Conservation (phyloP, 2,113 vertebrate species). For the Crotalus horridus region DNA sequence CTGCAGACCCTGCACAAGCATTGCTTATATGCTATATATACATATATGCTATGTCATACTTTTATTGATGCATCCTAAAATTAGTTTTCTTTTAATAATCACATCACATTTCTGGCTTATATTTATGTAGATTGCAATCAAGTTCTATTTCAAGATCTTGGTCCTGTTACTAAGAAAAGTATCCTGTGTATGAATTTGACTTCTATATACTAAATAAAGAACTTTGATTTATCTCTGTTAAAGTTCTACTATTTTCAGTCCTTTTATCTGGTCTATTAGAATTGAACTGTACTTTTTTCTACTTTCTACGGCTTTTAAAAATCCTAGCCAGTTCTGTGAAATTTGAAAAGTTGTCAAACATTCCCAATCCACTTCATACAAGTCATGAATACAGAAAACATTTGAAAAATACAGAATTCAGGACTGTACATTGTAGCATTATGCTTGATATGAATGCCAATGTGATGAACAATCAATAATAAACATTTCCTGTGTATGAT, state of each 20-base stretch:
- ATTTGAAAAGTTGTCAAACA: background rate
- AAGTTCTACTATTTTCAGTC: background rate
- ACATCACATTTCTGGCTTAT: background rate
- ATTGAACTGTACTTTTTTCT: background rate
- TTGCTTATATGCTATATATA: no score
- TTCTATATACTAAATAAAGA: background rate
- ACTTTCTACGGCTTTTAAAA: background rate
- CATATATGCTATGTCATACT: background rate
- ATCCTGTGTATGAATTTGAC: background rate
- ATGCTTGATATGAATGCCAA: background rate
- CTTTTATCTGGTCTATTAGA: background rate
- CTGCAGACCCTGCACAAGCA: no score
- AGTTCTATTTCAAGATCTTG: background rate
- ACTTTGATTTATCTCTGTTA: background rate
- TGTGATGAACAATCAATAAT: background rate
- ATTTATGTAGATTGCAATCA: background rate
- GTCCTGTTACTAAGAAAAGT: background rate
- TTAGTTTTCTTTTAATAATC: background rate
- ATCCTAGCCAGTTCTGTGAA: background rate
- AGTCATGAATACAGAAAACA: background rate
- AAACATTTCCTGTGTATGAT: background rate
- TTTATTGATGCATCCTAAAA: background rate
- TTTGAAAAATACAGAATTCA: background rate
- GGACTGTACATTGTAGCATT: background rate
- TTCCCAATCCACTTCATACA: background rate